Evolutionary conservation across 2,113 vertebrate species (phyloP).

Genomic region (Podocnemis expansa): DNA sequence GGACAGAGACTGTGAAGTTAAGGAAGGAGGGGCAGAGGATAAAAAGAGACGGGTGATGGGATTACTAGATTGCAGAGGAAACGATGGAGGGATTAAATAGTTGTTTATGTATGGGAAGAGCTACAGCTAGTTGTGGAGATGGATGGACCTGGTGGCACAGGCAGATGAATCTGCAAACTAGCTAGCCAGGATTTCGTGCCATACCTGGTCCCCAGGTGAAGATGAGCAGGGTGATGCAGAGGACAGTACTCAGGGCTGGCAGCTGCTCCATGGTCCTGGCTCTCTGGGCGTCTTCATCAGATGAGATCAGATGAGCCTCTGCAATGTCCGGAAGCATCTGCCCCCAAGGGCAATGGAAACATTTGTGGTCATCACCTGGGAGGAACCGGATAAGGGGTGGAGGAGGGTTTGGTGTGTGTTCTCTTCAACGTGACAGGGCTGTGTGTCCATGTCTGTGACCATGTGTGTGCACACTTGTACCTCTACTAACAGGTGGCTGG

Average conservation of each 20-base stretch:
- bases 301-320: neutral
- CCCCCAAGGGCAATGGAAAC: neutral
- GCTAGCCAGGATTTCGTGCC: too few species aligned
- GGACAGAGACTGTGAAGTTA: too few species aligned
- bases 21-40: too few species aligned
- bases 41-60: too few species aligned
- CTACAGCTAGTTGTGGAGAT: too few species aligned
- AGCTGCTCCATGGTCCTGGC: neutral
- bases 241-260: neutral
- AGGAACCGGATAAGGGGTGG: neutral
- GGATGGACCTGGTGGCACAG: too few species aligned
- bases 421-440: neutral
- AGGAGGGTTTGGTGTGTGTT: neutral
- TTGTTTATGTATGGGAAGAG: too few species aligned
- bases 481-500: neutral
- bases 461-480: too few species aligned
- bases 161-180: too few species aligned
- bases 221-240: neutral
- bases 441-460: neutral
- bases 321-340: too few species aligned
- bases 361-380: neutral
- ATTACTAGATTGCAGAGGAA: too few species aligned
- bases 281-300: neutral
- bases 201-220: neutral
- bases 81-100: too few species aligned